These are phyloP conservation scores for Timandra comae DNA, from an alignment of 2,888 invertebrate species.

Conservation along the genomic window DNA sequence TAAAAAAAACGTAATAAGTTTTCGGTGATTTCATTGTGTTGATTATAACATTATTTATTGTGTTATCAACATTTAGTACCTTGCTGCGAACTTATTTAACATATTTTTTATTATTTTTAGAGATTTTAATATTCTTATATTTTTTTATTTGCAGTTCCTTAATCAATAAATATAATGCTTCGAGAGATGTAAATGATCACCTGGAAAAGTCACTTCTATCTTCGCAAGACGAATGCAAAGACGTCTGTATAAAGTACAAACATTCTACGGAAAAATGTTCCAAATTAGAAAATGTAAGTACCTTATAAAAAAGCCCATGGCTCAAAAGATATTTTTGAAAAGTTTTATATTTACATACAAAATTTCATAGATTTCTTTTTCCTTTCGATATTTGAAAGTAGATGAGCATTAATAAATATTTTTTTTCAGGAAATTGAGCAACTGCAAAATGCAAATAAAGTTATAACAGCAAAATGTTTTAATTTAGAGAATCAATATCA, in stretches of 20 bases:
- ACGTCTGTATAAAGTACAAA: conserved; percentile 42
- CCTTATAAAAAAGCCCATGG: too few relatives aligned
- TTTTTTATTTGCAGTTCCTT: conserved; percentile 34
- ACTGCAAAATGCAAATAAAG: conserved; percentile 19
- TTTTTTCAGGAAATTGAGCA: conserved; percentile 36
- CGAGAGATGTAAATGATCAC: conserved; percentile 31
- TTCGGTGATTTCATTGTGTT: too few relatives aligned
- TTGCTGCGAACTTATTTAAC: too few relatives aligned
- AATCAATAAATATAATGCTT: conserved; percentile 33
- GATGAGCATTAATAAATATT: not conserved
- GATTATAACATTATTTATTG: too few relatives aligned
- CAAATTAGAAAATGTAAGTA: conserved; percentile 42
- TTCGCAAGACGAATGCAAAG: conserved; percentile 43
- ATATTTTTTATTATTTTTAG: not conserved
- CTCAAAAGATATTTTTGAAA: too few relatives aligned
- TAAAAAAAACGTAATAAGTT: too few relatives aligned
- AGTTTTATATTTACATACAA: too few relatives aligned
- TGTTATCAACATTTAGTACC: not conserved
- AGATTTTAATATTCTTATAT: not conserved
- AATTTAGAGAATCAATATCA: conserved; percentile 24
- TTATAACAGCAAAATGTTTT: conserved; percentile 21
- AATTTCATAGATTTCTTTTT: too few relatives aligned
- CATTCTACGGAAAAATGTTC: conserved; percentile 36
- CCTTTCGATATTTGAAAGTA: too few relatives aligned
- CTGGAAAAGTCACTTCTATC: conserved; percentile 30